Base-by-base conservation (phyloP, 2,797 vertebrate species). In the Danio aesculapii region DNA sequence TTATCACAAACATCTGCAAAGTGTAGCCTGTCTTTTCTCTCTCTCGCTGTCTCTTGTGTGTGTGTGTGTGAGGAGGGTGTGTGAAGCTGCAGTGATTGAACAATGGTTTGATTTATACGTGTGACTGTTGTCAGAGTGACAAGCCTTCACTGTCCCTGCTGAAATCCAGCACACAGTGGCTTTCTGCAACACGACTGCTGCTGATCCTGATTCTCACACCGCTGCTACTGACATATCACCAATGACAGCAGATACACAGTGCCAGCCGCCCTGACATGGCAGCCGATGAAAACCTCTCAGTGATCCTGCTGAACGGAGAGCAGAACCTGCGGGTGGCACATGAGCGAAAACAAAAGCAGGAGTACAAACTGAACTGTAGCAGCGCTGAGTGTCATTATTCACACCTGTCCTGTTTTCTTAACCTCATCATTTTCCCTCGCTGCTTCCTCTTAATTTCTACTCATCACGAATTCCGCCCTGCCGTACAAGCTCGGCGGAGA, bases 141-240 rank as follows among this genome's bases (percentile, higher is more conserved):
- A 86, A 72, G 57, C 77, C 75, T 66, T 79, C 77, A 82, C 82
- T 84, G 79, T 79, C 19, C 71, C n/a, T 9, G 46, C 53, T 75
- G 62, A 79, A 79, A 61, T 62, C 57, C 57, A 62, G 57, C 63
- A 61, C 66, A 79, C 70, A 67, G 50, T 50, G 79, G 49, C 43
- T 58, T 58, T 50, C 19, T 17, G 17, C 55, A 47, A 70, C 66
- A 71, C 8, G 44, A 52, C 71, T 17, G 39, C 69, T 39, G 62
- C 19, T 50, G 67, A 43, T 69, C 17, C 53, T 39, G 2, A 43
- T 67, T 66, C 63, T 55, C 44, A 59, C 39, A 6, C 49, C 16
- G n/a, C 62, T 66, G 75, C 8, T 21, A 44, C 75, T 50, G 66
- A 43, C 53, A 14, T 10, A 49, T 58, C 19, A 59, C 53, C 76